Evolutionary conservation across 2,797 vertebrate genomes (phyloP).

Genomic region (Melanotaenia maccullochi): DNA sequence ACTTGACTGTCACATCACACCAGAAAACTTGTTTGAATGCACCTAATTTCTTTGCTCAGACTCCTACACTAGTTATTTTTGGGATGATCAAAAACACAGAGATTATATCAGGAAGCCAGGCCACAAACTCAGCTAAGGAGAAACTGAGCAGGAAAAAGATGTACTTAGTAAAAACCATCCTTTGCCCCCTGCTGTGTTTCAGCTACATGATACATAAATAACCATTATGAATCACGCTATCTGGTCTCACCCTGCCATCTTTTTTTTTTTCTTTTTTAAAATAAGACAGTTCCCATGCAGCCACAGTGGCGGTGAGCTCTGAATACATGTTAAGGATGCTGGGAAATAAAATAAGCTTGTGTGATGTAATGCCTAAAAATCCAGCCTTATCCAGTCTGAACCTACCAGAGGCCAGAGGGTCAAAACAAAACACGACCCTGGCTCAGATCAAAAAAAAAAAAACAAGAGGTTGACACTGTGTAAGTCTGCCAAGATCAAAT

Average conservation of each 20-base stretch:
- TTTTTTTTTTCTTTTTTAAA: constrained; percentile 62
- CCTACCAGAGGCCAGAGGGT: constrained; percentile 55
- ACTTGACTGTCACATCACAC: constrained; percentile 6
- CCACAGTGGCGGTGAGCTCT: constrained; percentile 64
- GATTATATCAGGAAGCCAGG: constrained; percentile 61
- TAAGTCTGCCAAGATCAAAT: constrained; percentile 33
- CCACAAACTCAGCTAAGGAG: constrained; percentile 47
- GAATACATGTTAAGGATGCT: constrained; percentile 36
- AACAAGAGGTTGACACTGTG: no score
- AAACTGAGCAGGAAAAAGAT: constrained; percentile 67
- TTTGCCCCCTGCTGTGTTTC: constrained; percentile 75
- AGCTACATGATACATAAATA: constrained; percentile 82
- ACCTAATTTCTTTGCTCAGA: constrained; percentile 47
- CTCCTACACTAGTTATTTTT: constrained; percentile 66
- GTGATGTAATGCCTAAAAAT: constrained; percentile 34
- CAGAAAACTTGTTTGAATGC: constrained; percentile 51
- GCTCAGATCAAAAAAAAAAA: background rate
- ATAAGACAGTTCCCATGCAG: constrained; percentile 80
- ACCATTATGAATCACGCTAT: constrained; percentile 82
- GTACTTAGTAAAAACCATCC: constrained; percentile 76
- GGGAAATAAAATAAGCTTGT: constrained; percentile 41
- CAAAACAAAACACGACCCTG: background rate
- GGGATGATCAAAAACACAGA: constrained; percentile 68
- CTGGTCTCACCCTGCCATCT: constrained; percentile 73
- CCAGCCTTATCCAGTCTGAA: constrained; percentile 29